Base-by-base conservation (phyloP, 2,113 vertebrate genomes). In the Gila orcuttii region DNA sequence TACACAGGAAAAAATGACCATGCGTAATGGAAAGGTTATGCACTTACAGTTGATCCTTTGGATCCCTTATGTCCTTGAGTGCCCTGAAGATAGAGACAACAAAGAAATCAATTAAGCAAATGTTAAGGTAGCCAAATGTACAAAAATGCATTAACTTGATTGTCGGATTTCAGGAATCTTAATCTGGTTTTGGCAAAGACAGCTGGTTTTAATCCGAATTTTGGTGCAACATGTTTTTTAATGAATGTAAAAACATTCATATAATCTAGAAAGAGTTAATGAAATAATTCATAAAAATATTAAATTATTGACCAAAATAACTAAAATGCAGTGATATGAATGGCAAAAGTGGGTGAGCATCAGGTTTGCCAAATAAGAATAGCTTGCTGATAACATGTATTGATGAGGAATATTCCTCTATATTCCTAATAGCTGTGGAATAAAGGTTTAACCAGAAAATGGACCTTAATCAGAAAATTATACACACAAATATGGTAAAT, bases 1-100 rank as follows among this genome's bases (percentile, higher is more conserved):
- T 64, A 60, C 28, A 82, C 33, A 25, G 31, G 69, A 33, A 47
- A 50, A 39, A 3, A 39, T 17, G 1, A 62, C 6, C 17, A 15
- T 13, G 23, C 21, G 7, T 31, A 31, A 11, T 33, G 3, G 17
- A 23, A 8, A 78, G 73, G 62, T 45, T 23, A 25, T 91, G n/a
- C 21, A 97, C 97, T 98, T 91, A 99, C 98, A 1, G 39, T 42
- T 52, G 97, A 97, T 89, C 98, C 98, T 93, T 99, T 99, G 69
- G 96, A 95, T 52, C 98, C 98, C 89, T 99, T 99, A 39, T 97
- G 96, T 91, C 98, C 98, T 91, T 95, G 95, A 82, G 97, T 88
- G 87, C 98, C 98, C 98, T 99, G 87, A 3, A 82, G 6, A 73
- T 4, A 77, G 15, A 84, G 50, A 75, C 81, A 3, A 78, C 42